A percentile compares a stretch with the other conserved stretches of the same genome.
Conservation (phyloP, 2,888 invertebrate species). For the Drosophila kambysellisi region DNA sequence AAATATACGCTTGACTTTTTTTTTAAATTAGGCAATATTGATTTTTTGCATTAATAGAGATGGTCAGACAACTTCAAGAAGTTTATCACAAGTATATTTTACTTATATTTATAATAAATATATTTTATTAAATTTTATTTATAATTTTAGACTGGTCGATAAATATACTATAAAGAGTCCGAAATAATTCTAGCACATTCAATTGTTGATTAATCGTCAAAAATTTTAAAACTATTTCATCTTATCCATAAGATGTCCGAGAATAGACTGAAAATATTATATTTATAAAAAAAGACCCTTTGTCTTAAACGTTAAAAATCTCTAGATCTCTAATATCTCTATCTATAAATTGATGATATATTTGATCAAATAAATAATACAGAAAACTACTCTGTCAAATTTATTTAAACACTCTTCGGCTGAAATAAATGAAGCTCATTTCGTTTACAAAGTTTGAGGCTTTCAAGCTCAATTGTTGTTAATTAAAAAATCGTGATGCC, state of each 20-base stretch:
- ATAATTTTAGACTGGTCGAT: too few species aligned
- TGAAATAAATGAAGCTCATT: not conserved
- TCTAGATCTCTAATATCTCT: accelerated
- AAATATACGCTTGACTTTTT: not conserved
- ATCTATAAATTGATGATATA: not conserved
- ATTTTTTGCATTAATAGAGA: not conserved
- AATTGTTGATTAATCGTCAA: too few species aligned
- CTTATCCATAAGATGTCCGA: not conserved
- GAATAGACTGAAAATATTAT: not conserved
- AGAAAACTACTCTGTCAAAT: not conserved
- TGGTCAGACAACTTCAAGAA: not conserved
- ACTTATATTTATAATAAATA: too few species aligned
- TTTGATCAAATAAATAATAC: not conserved
- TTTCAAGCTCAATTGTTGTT: slow-evolving; percentile 43
- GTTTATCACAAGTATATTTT: not conserved
- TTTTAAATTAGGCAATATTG: not conserved
- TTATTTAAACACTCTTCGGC: not conserved
- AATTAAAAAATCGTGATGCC: slow-evolving; percentile 69
- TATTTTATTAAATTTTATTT: too few species aligned
- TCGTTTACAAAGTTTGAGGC: slow-evolving; percentile 1
- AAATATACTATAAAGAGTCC: too few species aligned
- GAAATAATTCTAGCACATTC: not conserved
- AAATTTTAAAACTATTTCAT: not conserved
- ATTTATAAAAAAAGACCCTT: too few species aligned
- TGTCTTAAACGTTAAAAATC: too few species aligned